Base-by-base conservation (phyloP, 37 sponge, comb jelly and placozoan genomes). In the Hormiphora californensis region DNA sequence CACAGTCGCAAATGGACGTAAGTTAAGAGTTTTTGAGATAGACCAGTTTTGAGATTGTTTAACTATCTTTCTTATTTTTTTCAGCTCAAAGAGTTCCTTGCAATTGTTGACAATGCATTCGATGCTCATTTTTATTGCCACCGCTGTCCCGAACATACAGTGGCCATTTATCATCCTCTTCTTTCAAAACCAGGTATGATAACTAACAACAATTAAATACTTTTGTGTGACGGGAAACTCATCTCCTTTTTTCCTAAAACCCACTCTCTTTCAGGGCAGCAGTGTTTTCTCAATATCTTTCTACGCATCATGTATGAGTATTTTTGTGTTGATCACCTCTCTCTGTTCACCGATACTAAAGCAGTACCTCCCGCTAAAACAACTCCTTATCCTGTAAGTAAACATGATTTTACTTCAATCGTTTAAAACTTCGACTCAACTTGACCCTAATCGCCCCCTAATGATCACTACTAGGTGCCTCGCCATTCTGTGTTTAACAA, bases 301-400 rank as follows among this genome's bases (percentile, higher is more conserved):
- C 21, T 73, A 73, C 44, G 46, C 25, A 43, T 73, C 81, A 33
- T 73, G 81, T 41, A 73, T 73, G 81, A 73, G 46, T 36, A 46
- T 40, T 1, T 73, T 73, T 21, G 23, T 73, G 17, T 30, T 73
- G 81, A 3, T 73, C 0, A 36, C 81, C 3, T 73, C 81, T 3
- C 8, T 73, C 19, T 73, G 40, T 19, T 73, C 41, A 27, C 46
- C 21, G 43, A 39, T 4, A 33, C 40, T 73, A 4, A 73, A 11
- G 43, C 44, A 30, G 23, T 39, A 11, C 15, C 40, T 73, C 46
- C 1, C 43, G 21, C 43, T 73, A 28, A 73, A 73, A 28, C 40
- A 39, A n/a, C 17, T 73, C 46, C 43, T 73, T 11, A 15, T 73
- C 9, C 23, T 73, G 81, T 73, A 41, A 73, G 81, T 73, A 9